phyloP scores from a whole-genome alignment of 2,888 invertebrate genomes.

The Eupeodes luniger region DNA sequence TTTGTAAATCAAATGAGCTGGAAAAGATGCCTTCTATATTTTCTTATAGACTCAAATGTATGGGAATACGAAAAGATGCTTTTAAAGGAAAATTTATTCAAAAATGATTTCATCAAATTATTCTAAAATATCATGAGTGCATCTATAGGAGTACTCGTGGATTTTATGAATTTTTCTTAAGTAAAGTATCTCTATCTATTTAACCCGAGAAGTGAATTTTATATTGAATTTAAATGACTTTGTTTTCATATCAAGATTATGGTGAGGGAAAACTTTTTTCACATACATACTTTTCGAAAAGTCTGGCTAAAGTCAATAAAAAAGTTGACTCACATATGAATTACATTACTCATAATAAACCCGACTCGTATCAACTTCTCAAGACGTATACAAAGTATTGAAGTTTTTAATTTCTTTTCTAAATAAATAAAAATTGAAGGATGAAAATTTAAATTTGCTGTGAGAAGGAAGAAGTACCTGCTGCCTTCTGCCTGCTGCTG shows the following conservation, averaged over 20 bases:
- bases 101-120: conserved; percentile 32
- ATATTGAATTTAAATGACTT: neutral
- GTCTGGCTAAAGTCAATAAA: conserved; percentile 23
- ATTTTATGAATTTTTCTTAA: neutral
- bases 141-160: neutral
- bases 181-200: conserved; percentile 6
- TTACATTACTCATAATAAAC: neutral
- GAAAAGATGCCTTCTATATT: neutral
- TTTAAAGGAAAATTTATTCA: conserved; percentile 10
- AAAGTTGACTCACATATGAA: conserved; percentile 18
- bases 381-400: neutral
- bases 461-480: neutral
- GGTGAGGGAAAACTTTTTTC: neutral
- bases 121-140: conserved; percentile 22
- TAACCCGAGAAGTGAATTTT: neutral
- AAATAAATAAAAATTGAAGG: conserved; percentile 4
- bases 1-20: neutral
- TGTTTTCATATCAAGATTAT: neutral
- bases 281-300: neutral
- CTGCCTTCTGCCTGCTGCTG: too few species aligned
- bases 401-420: conserved; percentile 34
- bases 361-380: too few species aligned
- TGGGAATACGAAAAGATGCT: too few species aligned
- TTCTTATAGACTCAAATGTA: too few species aligned
- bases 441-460: neutral